Base-by-base conservation (phyloP, 2,113 vertebrate species). In the Gallinago undulata region DNA sequence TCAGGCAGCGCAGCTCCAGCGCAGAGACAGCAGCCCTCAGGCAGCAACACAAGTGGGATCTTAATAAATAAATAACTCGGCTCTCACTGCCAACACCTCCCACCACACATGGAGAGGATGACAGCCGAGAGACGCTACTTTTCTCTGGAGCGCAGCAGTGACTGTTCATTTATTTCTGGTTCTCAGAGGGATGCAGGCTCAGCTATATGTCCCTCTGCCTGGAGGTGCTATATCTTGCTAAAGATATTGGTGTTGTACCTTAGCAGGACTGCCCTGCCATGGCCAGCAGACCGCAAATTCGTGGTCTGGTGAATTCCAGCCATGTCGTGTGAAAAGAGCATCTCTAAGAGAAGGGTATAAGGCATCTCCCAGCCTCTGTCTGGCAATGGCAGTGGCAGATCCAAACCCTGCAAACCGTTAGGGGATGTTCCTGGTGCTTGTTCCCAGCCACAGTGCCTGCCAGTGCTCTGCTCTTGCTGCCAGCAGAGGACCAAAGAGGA, bases 51-150 rank as follows among this genome's bases (percentile, higher is more conserved):
- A 87, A 90, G 64, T 55, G 53, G 80, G 64, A 95, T 81, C 60
- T 84, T 88, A 89, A 92, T 86, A 97, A 95, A 95, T 93, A 94
- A 97, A 50, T 88, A 94, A 91, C 66, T 89, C 2, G 0, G 28
- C 73, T 93, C 62, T 93, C 45, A 47, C 91, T 91, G 91, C 87
- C 93, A 89, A 89, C 84, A 92, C 77, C 93, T 94, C 84, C 89
- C 57, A 96, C 74, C 80, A 88, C 35, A 84, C 62, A 79, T 2
- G 33, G 70, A 87, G 84, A 87, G 81, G 73, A 87, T 9, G 5
- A 89, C 91, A 93, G 82, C 77, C 0, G 25, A 94, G 87, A 79
- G 74, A 93, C 25, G 1, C 74, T 94, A 67, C 73, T 78, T 89
- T 73, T 79, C 66, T 62, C 63, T 6, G 3, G 62, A 91, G 85